Evolutionary conservation across 2,113 vertebrate genomes (phyloP), one percentile per base, ranked within the genome.

Genomic region (Poecilia latipinna): DNA sequence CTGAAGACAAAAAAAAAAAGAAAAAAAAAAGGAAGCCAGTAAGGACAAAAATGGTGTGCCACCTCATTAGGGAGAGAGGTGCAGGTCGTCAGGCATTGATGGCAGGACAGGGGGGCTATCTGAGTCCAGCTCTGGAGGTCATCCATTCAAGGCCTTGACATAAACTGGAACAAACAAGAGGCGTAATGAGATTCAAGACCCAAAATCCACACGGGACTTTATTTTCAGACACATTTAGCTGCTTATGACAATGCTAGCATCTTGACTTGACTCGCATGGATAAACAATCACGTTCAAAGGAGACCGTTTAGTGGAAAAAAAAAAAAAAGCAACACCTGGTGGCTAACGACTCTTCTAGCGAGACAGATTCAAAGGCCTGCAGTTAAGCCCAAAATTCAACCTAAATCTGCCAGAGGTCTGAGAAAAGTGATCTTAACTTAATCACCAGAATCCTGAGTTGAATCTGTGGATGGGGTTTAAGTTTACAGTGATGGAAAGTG

Each of bases 121-220:
- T 93, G 80, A 93, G 89, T 68, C 93, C 93, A 4, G 93, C 93
- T 76, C 91, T 85, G 31, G 93, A 93, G 28, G 91, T 98, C 98
- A 99, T 98, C 98, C 98, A 99, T 87, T 99, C 98, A 22, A 99
- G 97, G 88, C 98, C 98, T 95, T 99, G 97, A 90, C 97, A 99
- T 83, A 99, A 94, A 19, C 98, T 99, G 91, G 15, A 86, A 39
- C 54, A 51, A 3, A 70, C 31, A 61, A 26, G 51, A 32, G 19
- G 24, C 4, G 69, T 1, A 8, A 28, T 10, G 10, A 5, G 10
- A 26, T 54, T 4, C 12, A 12, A 26, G n/a, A 12, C n/a, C 65
- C 64, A 39, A 57, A n/a, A 8, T 2, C 19, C 19, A 57, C 4
- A 48, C 8, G 11, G 17, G 10, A 24, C 5, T n/a, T n/a, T n/a